Evolutionary conservation across 2,113 vertebrate species (phyloP), one percentile per base, ranked within the genome.

Genomic region (Myodes glareolus): DNA sequence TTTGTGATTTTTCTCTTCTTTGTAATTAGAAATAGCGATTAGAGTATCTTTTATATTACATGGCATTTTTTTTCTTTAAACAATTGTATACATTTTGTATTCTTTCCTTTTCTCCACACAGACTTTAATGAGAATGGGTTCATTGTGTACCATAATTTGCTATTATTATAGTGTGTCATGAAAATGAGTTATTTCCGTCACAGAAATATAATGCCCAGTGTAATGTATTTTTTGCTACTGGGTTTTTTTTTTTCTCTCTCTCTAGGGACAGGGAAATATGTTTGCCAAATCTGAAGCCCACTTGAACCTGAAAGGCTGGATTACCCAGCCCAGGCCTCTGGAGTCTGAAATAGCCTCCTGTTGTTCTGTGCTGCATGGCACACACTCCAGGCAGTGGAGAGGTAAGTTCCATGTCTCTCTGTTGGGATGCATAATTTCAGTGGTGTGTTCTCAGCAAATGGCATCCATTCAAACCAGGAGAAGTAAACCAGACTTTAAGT

Each of bases 131-230:
- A 97, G 98, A 98, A 96, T 73, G 85, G 96, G 96, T 96, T 96
- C 98, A 96, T 97, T 97, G 97, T 97, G 97, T 93, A 90, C 95
- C 97, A 94, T 97, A 98, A 97, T 98, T 98, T 97, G 96, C 96
- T 94, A 97, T 98, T 97, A 97, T 98, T 98, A 97, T 97, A 97
- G 97, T 67, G 93, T 97, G 96, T 97, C 97, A 96, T 96, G 98
- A 97, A 97, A 97, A 97, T 97, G 98, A 98, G 98, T 98, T 97
- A 98, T 98, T 98, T 97, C 97, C 3, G 96, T 98, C 98, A 96
- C 97, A 96, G 95, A 97, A 98, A 92, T 98, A 94, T 96, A 97
- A 98, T 97, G 96, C 96, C 97, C 97, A 86, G 89, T 50, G 87
- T 97, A 96, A 97, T 96, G 98, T 97, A 95, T 95, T 97, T 97